These are phyloP conservation scores for Rhamnusium bicolor DNA, from an alignment of 2,888 invertebrate species.

Conservation along the genomic window DNA sequence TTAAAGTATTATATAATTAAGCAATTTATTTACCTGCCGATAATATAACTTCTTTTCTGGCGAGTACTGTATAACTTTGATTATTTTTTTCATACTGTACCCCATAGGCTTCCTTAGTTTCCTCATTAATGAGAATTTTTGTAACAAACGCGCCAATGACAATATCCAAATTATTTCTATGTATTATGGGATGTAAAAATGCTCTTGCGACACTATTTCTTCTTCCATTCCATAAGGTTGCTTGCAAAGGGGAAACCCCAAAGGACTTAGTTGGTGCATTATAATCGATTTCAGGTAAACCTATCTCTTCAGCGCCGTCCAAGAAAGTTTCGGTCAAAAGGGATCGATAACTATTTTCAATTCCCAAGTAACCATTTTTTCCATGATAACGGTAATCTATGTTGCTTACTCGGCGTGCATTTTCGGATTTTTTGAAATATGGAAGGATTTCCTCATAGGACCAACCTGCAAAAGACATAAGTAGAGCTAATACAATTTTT, in stretches of 20 bases:
- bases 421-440: constrained; percentile 72
- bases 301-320: constrained; percentile 68
- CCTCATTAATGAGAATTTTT: constrained; percentile 73
- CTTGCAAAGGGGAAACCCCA: constrained; percentile 68
- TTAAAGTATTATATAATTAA: not conserved
- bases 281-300: constrained; percentile 70
- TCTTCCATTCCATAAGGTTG: constrained; percentile 71
- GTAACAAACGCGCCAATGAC: constrained; percentile 74
- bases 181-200: constrained; percentile 73
- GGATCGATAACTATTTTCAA: constrained; percentile 75
- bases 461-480: constrained; percentile 74
- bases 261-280: constrained; percentile 62
- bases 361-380: constrained; percentile 75
- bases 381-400: constrained; percentile 74
- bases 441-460: constrained; percentile 71
- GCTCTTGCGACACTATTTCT: constrained; percentile 76
- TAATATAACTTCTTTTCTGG: constrained; percentile 74
- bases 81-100: constrained; percentile 67
- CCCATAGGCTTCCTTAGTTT: constrained; percentile 69
- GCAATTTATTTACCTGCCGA: constrained; percentile 66
- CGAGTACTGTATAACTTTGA: constrained; percentile 60
- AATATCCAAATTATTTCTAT: constrained; percentile 76
- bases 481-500: no score
- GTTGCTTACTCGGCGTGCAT: constrained; percentile 47
- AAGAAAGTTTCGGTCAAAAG: constrained; percentile 65